These are phyloP conservation scores for Anabas testudineus DNA, from an alignment of 2,797 vertebrate genomes.

Conservation along the genomic window DNA sequence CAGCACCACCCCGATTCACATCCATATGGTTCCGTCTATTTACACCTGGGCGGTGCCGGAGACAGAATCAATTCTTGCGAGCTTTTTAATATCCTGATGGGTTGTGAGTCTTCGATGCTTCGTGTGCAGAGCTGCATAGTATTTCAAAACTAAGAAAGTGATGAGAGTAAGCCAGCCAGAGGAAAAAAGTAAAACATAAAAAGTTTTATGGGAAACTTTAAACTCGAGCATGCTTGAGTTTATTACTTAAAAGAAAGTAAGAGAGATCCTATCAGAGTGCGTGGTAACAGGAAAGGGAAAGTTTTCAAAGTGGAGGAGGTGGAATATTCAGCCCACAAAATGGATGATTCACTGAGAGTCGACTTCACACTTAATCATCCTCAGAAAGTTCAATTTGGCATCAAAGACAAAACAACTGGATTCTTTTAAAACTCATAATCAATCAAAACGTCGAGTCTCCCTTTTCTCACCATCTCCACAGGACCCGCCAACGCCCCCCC, in stretches of 20 bases:
- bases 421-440: constrained; percentile 25
- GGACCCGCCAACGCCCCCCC: neutral
- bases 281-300: constrained; percentile 29
- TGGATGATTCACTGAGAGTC: constrained; percentile 36
- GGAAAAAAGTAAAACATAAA: neutral
- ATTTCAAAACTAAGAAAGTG: neutral
- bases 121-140: neutral
- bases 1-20: constrained; percentile 21
- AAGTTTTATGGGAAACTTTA: neutral
- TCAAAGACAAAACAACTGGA: constrained; percentile 27
- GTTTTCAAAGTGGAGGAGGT: constrained; percentile 24
- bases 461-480: constrained; percentile 19
- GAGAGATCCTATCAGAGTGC: neutral
- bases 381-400: constrained; percentile 24
- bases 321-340: constrained; percentile 29
- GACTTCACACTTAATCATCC: constrained; percentile 26
- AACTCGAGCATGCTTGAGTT: neutral
- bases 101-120: neutral
- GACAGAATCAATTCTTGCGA: neutral
- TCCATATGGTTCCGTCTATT: constrained; percentile 26
- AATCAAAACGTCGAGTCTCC: constrained; percentile 30
- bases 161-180: neutral
- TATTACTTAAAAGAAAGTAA: neutral
- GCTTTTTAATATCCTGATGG: neutral
- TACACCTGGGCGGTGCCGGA: constrained; percentile 40